phyloP scores from a whole-genome alignment of 1,140 invertebrate genomes.

The Acyrthosiphon pisum region DNA sequence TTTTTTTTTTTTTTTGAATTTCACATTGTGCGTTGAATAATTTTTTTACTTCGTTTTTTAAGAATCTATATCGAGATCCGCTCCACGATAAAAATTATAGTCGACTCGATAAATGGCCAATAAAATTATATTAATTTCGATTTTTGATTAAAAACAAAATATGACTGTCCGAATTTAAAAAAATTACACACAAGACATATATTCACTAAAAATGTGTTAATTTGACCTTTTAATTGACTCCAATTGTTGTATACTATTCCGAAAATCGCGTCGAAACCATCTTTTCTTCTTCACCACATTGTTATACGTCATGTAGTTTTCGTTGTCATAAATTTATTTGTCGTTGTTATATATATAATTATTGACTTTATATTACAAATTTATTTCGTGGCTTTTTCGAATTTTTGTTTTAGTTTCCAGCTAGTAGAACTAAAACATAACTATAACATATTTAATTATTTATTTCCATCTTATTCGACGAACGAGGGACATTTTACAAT shows the following conservation, averaged over 20 bases:
- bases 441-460: background rate
- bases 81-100: background rate
- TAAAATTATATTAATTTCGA: background rate
- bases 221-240: slow-evolving; percentile 32
- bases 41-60: too few species aligned
- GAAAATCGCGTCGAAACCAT: background rate
- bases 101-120: background rate
- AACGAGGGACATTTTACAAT: too few species aligned
- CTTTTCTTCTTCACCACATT: background rate
- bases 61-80: background rate
- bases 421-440: background rate
- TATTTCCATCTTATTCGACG: background rate
- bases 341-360: background rate
- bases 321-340: background rate
- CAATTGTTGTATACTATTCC: background rate
- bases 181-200: background rate
- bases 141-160: background rate
- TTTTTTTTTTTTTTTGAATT: too few species aligned
- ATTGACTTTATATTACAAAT: background rate
- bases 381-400: background rate
- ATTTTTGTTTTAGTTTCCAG: background rate
- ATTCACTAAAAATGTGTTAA: background rate
- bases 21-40: too few species aligned
- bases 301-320: background rate
- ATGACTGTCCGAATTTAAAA: background rate